These are phyloP conservation scores for Spinibarbus caldwelli DNA, from an alignment of 2,797 vertebrate species.

Conservation along the genomic window DNA sequence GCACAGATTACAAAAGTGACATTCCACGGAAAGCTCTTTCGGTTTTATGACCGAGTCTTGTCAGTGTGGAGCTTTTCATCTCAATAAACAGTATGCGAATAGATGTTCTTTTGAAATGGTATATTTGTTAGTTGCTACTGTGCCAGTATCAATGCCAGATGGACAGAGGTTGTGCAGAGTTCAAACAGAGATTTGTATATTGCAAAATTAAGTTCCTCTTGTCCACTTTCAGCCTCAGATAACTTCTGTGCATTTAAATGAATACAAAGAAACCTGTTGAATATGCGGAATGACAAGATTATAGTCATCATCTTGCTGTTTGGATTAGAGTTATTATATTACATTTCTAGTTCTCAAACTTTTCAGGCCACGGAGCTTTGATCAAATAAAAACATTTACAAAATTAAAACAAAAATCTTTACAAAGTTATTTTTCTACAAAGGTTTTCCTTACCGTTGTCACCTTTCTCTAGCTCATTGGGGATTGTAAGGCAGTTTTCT, in stretches of 20 bases:
- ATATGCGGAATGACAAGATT: background rate
- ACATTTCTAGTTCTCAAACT: conserved; percentile 1
- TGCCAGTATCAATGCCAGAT: conserved; percentile 63
- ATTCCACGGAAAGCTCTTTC: background rate
- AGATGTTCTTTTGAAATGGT: background rate
- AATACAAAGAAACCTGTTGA: conserved; percentile 13
- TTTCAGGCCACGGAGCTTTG: background rate
- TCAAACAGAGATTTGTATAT: conserved; percentile 11
- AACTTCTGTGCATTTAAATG: conserved; percentile 1
- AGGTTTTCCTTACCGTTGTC: too few relatives aligned
- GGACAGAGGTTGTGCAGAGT: conserved; percentile 65
- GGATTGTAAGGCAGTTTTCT: background rate
- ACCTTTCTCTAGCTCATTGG: background rate
- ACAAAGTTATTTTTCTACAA: background rate
- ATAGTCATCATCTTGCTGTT: background rate
- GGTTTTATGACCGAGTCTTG: background rate
- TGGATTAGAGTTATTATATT: conserved; percentile 21
- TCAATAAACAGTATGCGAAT: background rate
- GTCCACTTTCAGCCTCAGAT: background rate
- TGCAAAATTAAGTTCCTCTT: conserved; percentile 3
- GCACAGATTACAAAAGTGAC: conserved; percentile 14
- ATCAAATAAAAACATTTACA: background rate
- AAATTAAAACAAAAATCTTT: background rate
- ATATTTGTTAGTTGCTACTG: background rate
- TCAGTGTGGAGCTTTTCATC: conserved; percentile 7